Evolutionary conservation across 2,888 invertebrate species (phyloP).

Genomic region (Dermolepida albohirtum): DNA sequence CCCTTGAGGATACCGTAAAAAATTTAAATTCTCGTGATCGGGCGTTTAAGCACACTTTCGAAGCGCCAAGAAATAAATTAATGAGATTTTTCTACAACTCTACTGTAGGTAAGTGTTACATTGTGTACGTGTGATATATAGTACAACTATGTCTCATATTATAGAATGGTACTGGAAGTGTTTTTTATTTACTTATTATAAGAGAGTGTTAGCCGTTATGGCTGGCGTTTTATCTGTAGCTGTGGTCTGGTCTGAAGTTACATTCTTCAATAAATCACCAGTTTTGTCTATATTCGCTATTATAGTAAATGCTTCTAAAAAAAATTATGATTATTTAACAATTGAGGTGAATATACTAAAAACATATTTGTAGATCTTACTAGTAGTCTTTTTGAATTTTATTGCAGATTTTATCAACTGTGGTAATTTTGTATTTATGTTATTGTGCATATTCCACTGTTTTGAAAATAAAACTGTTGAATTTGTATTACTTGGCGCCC

Average conservation of each 20-base stretch:
- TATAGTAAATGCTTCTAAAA: slow-evolving; percentile 85
- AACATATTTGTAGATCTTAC: neutral
- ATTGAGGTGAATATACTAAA: slow-evolving; percentile 79
- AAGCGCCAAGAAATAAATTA: slow-evolving; percentile 70
- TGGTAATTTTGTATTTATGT: slow-evolving; percentile 94
- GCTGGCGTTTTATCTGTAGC: slow-evolving; percentile 85
- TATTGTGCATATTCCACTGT: slow-evolving; percentile 99
- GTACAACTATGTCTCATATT: slow-evolving; percentile 52
- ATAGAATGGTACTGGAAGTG: slow-evolving; percentile 99
- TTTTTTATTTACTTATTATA: slow-evolving; percentile 79
- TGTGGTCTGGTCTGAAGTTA: slow-evolving; percentile 99
- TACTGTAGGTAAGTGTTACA: slow-evolving; percentile 68
- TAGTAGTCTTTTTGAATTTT: slow-evolving; percentile 13
- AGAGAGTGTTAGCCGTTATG: slow-evolving; percentile 78
- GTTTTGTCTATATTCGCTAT: slow-evolving; percentile 97
- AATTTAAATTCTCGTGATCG: slow-evolving; percentile 76
- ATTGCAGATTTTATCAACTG: slow-evolving; percentile 86
- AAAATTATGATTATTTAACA: slow-evolving; percentile 89
- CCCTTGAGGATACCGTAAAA: slow-evolving; percentile 88
- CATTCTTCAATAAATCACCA: slow-evolving; percentile 94
- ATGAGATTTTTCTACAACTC: slow-evolving; percentile 75
- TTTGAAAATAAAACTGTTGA: slow-evolving; percentile 93
- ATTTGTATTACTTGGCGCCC: slow-evolving; percentile 96
- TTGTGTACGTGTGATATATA: too few species aligned
- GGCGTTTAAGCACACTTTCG: slow-evolving; percentile 78